phyloP scores from a whole-genome alignment of 2,888 invertebrate species.

The Meliscaeva auricollis region DNA sequence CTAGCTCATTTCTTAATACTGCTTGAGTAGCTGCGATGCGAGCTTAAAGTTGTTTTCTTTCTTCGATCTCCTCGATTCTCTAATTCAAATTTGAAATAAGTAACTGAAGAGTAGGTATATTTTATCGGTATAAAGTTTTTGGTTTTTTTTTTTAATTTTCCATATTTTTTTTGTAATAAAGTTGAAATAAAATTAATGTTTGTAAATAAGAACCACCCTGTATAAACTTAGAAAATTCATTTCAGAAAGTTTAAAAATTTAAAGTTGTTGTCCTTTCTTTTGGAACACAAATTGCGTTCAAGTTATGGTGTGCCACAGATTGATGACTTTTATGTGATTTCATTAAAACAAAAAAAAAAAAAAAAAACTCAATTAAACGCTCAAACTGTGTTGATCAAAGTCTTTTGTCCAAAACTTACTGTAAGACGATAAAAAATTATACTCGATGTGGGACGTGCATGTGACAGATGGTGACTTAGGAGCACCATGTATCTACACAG shows the following conservation, averaged over 20 bases:
- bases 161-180: too few relatives aligned
- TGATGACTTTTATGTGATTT: constrained; percentile 74
- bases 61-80: too few relatives aligned
- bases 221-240: background rate
- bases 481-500: background rate
- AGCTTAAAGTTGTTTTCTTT: too few relatives aligned
- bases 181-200: too few relatives aligned
- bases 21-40: too few relatives aligned
- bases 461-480: background rate
- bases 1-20: too few relatives aligned
- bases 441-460: background rate
- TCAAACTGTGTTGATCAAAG: constrained; percentile 8
- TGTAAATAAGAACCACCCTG: background rate
- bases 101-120: too few relatives aligned
- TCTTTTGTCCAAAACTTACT: background rate
- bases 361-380: constrained; percentile 54
- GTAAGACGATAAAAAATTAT: background rate
- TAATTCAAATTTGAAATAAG: too few relatives aligned
- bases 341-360: constrained; percentile 68
- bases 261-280: constrained; percentile 11
- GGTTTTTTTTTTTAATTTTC: too few relatives aligned
- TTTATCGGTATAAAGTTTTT: too few relatives aligned
- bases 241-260: background rate
- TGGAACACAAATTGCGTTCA: constrained; percentile 67
- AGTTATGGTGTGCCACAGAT: constrained; percentile 68